phyloP scores from a whole-genome alignment of 2,888 invertebrate genomes.

The Athripsodes cinereus region DNA sequence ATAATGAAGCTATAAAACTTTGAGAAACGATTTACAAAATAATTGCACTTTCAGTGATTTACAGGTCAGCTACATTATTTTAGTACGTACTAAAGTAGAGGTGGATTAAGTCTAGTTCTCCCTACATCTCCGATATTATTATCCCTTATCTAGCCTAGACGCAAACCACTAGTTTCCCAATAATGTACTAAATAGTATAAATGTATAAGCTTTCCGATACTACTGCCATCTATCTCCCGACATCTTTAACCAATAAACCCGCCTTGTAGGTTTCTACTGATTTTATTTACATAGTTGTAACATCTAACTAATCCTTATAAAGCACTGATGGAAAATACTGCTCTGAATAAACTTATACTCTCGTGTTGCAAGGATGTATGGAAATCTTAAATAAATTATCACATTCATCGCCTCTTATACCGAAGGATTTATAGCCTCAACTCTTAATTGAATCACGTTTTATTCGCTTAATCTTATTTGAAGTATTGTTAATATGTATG shows the following conservation, averaged over 20 bases:
- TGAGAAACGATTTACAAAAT: neutral
- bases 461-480: too few relatives aligned
- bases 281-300: constrained; percentile 26
- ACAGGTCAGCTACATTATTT: constrained; percentile 2
- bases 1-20: neutral
- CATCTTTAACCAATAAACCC: constrained; percentile 26
- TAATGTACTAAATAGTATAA: constrained; percentile 6
- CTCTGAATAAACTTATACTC: neutral
- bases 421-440: too few relatives aligned
- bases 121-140: neutral
- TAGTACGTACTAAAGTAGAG: neutral
- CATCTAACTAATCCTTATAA: neutral
- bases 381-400: too few relatives aligned
- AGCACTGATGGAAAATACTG: neutral
- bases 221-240: constrained; percentile 25
- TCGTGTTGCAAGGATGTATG: too few relatives aligned
- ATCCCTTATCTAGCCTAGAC: constrained; percentile 20
- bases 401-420: too few relatives aligned
- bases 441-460: too few relatives aligned
- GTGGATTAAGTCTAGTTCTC: neutral
- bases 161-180: constrained; percentile 18
- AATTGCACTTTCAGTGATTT: constrained; percentile 5
- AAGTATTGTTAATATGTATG: too few relatives aligned
- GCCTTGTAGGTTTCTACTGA: constrained; percentile 24
- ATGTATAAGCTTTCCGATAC: neutral